Evolutionary conservation across 1,140 invertebrate species (phyloP).

Genomic region (Drosophila rufa): DNA sequence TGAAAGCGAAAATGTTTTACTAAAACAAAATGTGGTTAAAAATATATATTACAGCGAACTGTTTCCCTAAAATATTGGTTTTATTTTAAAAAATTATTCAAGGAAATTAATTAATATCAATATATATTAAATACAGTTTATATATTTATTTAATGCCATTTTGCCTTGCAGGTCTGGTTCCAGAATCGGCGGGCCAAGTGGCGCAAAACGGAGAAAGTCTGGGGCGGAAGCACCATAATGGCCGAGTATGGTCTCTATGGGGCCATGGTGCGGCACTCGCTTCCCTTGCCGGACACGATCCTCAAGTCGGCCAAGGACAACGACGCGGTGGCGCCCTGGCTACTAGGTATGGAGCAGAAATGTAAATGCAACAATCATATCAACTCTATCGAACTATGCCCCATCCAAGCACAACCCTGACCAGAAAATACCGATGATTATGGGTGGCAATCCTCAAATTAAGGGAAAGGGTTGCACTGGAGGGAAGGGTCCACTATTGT

Average conservation of each 20-base stretch:
- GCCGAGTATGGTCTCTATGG: constrained; percentile 99
- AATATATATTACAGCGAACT: not conserved
- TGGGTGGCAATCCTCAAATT: too few relatives aligned
- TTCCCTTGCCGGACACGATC: constrained; percentile 98
- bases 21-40: not conserved
- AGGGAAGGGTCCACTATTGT: too few relatives aligned
- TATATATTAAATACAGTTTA: not conserved
- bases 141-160: not conserved
- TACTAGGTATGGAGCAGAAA: constrained; percentile 92
- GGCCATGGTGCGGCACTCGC: constrained; percentile 99
- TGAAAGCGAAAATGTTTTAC: not conserved
- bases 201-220: constrained; percentile 99
- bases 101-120: not conserved
- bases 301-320: constrained; percentile 98
- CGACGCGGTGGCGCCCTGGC: constrained; percentile 98
- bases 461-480: too few relatives aligned
- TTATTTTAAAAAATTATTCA: too few relatives aligned
- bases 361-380: constrained; percentile 85
- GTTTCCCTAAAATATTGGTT: not conserved
- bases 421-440: too few relatives aligned
- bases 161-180: constrained; percentile 81
- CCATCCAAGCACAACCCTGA: not conserved
- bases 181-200: constrained; percentile 98
- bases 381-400: constrained; percentile 52
- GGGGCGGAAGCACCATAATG: constrained; percentile 99